A percentile compares a stretch with the other conserved stretches of the same genome.
Conservation (phyloP, 2,888 invertebrate genomes). For the Trachelus iudaicus region DNA sequence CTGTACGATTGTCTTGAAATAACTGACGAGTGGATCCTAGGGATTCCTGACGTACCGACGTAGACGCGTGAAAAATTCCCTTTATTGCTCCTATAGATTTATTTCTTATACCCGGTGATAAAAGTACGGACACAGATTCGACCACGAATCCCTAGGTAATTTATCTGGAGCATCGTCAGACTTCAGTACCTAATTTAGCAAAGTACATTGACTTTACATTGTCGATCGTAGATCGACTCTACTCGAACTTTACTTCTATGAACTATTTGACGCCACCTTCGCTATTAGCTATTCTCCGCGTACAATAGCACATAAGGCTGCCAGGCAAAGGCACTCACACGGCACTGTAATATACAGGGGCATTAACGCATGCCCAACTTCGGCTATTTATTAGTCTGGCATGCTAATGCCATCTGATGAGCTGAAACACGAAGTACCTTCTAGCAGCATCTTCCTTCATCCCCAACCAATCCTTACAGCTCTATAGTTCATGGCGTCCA, state of each 20-base stretch:
- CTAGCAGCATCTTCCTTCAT: neutral
- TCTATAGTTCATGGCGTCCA: neutral
- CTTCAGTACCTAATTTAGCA: neutral
- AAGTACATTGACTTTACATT: neutral
- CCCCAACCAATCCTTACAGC: neutral
- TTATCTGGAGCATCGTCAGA: neutral
- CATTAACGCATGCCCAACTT: slow-evolving; percentile 58
- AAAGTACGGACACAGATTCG: no score
- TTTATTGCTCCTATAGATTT: neutral
- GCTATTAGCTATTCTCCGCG: neutral
- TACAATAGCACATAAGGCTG: neutral
- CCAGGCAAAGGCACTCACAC: neutral
- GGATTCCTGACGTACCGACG: neutral
- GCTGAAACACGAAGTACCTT: slow-evolving; percentile 37
- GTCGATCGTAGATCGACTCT: neutral
- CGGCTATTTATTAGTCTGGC: slow-evolving; percentile 57
- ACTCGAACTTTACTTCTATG: neutral
- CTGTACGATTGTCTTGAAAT: neutral
- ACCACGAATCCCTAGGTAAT: neutral
- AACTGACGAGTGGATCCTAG: neutral
- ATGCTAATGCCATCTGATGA: slow-evolving; percentile 55
- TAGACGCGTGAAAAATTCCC: neutral
- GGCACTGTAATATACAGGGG: slow-evolving; percentile 44
- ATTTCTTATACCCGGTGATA: neutral
- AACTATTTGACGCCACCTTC: neutral